Evolutionary conservation across 2,888 invertebrate species (phyloP).

Genomic region (Himalopsyche anomala): DNA sequence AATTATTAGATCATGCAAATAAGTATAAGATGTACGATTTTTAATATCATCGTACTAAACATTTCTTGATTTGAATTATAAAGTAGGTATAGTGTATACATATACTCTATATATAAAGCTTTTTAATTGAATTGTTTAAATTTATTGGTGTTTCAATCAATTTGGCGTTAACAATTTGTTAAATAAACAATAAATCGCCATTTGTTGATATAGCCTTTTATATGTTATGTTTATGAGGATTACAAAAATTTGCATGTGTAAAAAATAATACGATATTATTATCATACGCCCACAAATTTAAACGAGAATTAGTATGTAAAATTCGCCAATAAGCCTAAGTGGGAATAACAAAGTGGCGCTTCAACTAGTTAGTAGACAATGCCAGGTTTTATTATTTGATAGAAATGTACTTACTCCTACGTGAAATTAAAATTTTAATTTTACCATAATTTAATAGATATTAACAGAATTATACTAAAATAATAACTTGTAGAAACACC

Average conservation of each 20-base stretch:
- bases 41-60: too few relatives aligned
- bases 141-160: constrained; percentile 1
- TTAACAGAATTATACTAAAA: too few relatives aligned
- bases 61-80: too few relatives aligned
- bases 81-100: too few relatives aligned
- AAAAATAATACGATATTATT: constrained; percentile 35
- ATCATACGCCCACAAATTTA: constrained; percentile 4
- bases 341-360: constrained; percentile 35
- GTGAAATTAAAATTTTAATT: not conserved
- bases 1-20: too few relatives aligned
- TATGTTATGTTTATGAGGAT: not conserved
- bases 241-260: constrained; percentile 10
- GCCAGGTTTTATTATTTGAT: not conserved
- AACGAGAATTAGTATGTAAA: constrained; percentile 14
- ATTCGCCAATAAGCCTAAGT: constrained; percentile 18
- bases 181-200: constrained; percentile 1
- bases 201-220: constrained; percentile 39
- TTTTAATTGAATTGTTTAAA: constrained; percentile 7
- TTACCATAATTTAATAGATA: not conserved
- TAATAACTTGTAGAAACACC: too few relatives aligned
- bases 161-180: constrained; percentile 37
- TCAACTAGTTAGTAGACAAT: not conserved
- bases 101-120: too few relatives aligned
- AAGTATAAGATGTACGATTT: too few relatives aligned
- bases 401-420: not conserved